phyloP scores from a whole-genome alignment of 2,113 vertebrate genomes.

The Lepidothrix coronata region DNA sequence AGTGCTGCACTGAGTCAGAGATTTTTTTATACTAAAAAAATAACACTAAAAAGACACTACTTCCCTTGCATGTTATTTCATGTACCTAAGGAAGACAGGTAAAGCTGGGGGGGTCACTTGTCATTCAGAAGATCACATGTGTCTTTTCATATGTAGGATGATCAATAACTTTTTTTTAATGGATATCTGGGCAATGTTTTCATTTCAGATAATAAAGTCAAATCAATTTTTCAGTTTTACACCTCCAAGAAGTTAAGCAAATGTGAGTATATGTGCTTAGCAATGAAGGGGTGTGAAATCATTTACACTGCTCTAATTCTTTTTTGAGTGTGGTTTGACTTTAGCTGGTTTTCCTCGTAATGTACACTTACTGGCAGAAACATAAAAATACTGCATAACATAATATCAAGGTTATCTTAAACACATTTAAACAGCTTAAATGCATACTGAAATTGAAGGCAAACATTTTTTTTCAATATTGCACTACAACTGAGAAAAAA shows the following conservation, averaged over 20 bases:
- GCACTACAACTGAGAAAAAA: not conserved
- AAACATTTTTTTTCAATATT: not conserved
- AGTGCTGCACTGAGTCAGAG: not conserved
- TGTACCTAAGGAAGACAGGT: not conserved
- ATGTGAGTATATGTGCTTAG: not conserved
- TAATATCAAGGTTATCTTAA: not conserved
- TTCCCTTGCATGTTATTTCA: not conserved
- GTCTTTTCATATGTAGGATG: not conserved
- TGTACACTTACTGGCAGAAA: not conserved
- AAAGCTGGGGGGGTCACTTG: not conserved
- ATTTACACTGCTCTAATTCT: not conserved
- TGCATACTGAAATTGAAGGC: not conserved
- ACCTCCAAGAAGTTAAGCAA: not conserved
- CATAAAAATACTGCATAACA: not conserved
- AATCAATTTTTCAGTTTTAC: not conserved
- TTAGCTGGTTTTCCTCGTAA: not conserved
- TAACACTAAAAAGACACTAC: not conserved
- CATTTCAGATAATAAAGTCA: not conserved
- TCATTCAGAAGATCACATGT: not conserved
- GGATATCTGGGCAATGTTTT: not conserved
- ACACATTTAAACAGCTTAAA: not conserved
- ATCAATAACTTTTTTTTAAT: not conserved
- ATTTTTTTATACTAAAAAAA: not conserved
- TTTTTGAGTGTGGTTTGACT: not conserved
- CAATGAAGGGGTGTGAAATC: not conserved